Conservation (phyloP, 1,140 invertebrate species). For the Leucophenga varia region DNA sequence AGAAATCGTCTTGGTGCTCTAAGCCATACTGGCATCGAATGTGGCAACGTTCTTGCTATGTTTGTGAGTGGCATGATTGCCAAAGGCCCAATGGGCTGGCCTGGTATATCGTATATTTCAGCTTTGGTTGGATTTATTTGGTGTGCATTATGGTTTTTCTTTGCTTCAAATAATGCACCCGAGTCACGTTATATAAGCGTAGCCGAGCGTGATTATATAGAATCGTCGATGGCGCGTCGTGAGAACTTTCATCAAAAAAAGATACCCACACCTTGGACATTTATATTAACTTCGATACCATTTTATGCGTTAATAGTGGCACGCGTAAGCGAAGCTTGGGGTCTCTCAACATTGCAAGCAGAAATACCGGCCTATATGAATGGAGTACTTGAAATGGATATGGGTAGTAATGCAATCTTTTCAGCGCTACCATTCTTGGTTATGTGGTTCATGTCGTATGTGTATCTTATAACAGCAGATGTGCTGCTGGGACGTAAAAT, state of each 20-base stretch:
- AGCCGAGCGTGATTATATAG: constrained; percentile 66
- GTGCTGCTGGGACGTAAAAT: constrained; percentile 60
- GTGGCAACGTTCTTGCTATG: constrained; percentile 74
- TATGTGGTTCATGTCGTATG: constrained; percentile 68
- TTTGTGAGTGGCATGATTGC: constrained; percentile 68
- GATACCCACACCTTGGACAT: constrained; percentile 67
- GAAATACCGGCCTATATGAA: constrained; percentile 88
- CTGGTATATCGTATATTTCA: constrained; percentile 76
- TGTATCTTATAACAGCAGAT: constrained; percentile 65
- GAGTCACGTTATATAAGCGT: constrained; percentile 62
- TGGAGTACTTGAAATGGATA: constrained; percentile 73
- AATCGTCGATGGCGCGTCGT: constrained; percentile 47
- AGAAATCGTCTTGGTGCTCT: constrained; percentile 63
- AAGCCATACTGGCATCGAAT: constrained; percentile 68
- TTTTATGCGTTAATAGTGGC: constrained; percentile 80
- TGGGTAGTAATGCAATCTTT: constrained; percentile 68
- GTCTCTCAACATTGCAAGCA: constrained; percentile 88
- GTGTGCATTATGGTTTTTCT: constrained; percentile 64
- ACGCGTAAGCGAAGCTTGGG: constrained; percentile 89
- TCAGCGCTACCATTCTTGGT: constrained; percentile 76
- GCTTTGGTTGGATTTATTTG: constrained; percentile 66
- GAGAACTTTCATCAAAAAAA: constrained; percentile 32
- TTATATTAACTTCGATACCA: constrained; percentile 74
- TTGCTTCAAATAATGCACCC: constrained; percentile 68
- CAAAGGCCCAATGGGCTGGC: constrained; percentile 69